Evolutionary conservation across 2,888 invertebrate genomes (phyloP).

Genomic region (Spodoptera picta): DNA sequence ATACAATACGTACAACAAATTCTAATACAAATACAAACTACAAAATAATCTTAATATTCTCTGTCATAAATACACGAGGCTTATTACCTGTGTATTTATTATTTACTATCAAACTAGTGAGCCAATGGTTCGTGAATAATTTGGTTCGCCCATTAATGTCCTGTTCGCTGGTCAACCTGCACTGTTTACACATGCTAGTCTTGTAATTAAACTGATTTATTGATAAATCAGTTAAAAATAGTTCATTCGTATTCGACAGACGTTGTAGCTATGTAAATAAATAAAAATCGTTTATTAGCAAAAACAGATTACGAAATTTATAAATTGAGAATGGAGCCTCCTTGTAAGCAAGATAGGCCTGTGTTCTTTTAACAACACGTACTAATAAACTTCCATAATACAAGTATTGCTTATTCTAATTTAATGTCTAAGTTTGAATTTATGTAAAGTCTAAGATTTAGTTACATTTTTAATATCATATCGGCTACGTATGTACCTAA

Average conservation of each 20-base stretch:
- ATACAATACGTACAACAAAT: constrained; percentile 15
- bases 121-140: constrained; percentile 46
- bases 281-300: no score
- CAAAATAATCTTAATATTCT: constrained; percentile 20
- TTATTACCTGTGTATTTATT: constrained; percentile 35
- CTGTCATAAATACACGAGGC: constrained; percentile 23
- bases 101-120: constrained; percentile 19
- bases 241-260: constrained; percentile 5
- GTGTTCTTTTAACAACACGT: no score
- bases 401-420: no score
- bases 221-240: constrained; percentile 34
- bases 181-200: constrained; percentile 49
- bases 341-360: no score
- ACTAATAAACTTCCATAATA: no score
- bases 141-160: constrained; percentile 49
- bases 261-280: no score
- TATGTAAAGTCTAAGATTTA: no score
- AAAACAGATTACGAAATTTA: no score
- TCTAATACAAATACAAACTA: not conserved
- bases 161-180: constrained; percentile 30
- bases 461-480: no score
- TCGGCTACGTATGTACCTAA: no score
- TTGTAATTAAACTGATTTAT: constrained; percentile 52
- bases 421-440: no score
- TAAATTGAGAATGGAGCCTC: no score